Evolutionary conservation across 2,888 invertebrate genomes (phyloP).

Genomic region (Junonia oenone): DNA sequence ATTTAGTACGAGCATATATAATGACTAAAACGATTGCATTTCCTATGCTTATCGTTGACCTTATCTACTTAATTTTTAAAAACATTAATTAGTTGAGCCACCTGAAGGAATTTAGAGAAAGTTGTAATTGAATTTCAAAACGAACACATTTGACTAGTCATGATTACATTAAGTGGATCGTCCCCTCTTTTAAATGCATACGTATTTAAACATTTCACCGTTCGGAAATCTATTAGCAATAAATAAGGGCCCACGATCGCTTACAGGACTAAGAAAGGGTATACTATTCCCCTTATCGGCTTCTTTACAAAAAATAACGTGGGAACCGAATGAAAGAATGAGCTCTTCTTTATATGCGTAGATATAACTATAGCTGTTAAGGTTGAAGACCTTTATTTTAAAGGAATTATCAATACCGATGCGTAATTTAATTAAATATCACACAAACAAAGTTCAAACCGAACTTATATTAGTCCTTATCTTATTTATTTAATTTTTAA

Average conservation of each 20-base stretch:
- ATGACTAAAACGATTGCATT: constrained; percentile 21
- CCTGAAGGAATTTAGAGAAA: constrained; percentile 27
- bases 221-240: constrained; percentile 73
- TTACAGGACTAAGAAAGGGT: constrained; percentile 71
- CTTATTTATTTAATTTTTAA: too few relatives aligned
- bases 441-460: too few relatives aligned
- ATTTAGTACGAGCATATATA: constrained; percentile 8
- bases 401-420: constrained; percentile 43
- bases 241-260: constrained; percentile 69
- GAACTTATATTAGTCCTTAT: too few relatives aligned
- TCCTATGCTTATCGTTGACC: constrained; percentile 20
- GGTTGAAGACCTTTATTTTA: constrained; percentile 49
- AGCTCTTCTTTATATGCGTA: constrained; percentile 57
- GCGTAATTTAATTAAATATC: constrained; percentile 26
- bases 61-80: constrained; percentile 21
- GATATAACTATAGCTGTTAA: constrained; percentile 54
- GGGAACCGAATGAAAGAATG: constrained; percentile 71
- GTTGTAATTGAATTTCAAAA: constrained; percentile 35
- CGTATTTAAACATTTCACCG: constrained; percentile 53
- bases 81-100: constrained; percentile 26
- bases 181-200: constrained; percentile 56
- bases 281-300: constrained; percentile 73
- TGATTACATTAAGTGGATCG: constrained; percentile 44
- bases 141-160: constrained; percentile 29
- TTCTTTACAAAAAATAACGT: constrained; percentile 73